Evolutionary conservation across 2,797 vertebrate genomes (phyloP).

Genomic region (Pelochelys cantorii): DNA sequence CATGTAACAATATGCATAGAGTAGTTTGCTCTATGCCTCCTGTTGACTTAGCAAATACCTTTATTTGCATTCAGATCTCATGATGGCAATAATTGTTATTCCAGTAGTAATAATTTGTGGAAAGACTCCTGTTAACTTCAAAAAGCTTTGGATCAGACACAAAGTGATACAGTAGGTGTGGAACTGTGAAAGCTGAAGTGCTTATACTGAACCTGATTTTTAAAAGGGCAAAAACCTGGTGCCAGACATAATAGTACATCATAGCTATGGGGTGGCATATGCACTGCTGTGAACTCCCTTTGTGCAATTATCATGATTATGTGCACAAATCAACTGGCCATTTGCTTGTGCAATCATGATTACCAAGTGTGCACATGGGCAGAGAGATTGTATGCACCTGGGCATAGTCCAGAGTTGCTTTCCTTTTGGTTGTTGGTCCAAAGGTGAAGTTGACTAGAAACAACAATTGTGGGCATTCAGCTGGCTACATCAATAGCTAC

Average conservation of each 20-base stretch:
- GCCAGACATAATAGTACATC: background rate
- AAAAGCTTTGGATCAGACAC: background rate
- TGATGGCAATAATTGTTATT: fast-evolving
- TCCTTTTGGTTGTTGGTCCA: background rate
- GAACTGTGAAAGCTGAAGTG: background rate
- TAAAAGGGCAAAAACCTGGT: background rate
- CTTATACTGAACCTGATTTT: background rate
- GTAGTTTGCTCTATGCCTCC: background rate
- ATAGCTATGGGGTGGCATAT: background rate
- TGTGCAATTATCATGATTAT: background rate
- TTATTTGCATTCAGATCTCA: background rate
- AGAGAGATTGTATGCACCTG: background rate
- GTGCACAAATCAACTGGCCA: background rate
- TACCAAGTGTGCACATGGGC: background rate
- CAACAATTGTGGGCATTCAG: background rate
- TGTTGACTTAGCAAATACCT: background rate
- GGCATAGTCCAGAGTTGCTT: background rate
- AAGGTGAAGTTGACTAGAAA: background rate
- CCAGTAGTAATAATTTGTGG: background rate
- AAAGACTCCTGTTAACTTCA: background rate
- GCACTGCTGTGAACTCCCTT: background rate
- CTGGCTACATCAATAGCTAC: background rate
- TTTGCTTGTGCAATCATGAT: background rate
- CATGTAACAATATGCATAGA: background rate
- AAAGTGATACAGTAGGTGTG: background rate